Evolutionary conservation across 2,113 vertebrate species (phyloP).

Genomic region (Brevimyrus niger): DNA sequence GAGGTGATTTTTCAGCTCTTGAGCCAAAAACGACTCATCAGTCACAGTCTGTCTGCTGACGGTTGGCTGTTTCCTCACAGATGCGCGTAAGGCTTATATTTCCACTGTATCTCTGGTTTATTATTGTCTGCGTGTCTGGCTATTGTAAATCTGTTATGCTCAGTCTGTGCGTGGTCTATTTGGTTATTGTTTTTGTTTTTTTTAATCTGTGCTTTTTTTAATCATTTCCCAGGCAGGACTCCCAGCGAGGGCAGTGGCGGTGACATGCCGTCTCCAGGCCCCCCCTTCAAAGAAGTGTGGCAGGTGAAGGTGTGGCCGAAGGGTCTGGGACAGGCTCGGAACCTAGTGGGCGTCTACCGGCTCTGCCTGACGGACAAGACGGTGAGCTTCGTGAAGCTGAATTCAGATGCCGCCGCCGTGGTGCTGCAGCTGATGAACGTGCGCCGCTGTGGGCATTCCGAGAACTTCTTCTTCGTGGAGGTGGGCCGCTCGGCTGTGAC

Average conservation of each 20-base stretch:
- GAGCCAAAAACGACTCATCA: not conserved
- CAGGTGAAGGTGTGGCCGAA: slow-evolving; percentile 72
- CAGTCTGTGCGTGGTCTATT: not conserved
- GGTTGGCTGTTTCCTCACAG: not conserved
- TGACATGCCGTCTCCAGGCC: slow-evolving; percentile 53
- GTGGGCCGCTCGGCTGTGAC: slow-evolving; percentile 68
- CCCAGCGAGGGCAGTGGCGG: slow-evolving; percentile 64
- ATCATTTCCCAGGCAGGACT: slow-evolving; percentile 50
- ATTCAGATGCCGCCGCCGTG: slow-evolving; percentile 64
- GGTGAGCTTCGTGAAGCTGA: slow-evolving; percentile 67
- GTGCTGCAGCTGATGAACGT: slow-evolving; percentile 75
- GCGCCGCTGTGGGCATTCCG: slow-evolving; percentile 68
- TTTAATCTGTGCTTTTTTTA: not conserved
- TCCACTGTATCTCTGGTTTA: not conserved
- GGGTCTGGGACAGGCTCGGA: slow-evolving; percentile 66
- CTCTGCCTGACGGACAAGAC: slow-evolving; percentile 72
- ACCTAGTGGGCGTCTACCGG: slow-evolving; percentile 67
- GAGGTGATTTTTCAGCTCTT: not conserved
- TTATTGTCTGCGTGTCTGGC: not conserved
- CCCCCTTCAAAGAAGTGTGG: slow-evolving; percentile 74
- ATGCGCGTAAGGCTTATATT: not conserved
- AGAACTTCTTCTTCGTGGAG: slow-evolving; percentile 78
- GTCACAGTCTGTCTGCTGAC: not conserved
- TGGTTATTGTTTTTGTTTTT: not conserved
- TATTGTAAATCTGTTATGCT: not conserved